A percentile compares a stretch with the other conserved stretches of the same genome.
Conservation (phyloP, 2,797 vertebrate genomes). For the Lagodon rhomboides region DNA sequence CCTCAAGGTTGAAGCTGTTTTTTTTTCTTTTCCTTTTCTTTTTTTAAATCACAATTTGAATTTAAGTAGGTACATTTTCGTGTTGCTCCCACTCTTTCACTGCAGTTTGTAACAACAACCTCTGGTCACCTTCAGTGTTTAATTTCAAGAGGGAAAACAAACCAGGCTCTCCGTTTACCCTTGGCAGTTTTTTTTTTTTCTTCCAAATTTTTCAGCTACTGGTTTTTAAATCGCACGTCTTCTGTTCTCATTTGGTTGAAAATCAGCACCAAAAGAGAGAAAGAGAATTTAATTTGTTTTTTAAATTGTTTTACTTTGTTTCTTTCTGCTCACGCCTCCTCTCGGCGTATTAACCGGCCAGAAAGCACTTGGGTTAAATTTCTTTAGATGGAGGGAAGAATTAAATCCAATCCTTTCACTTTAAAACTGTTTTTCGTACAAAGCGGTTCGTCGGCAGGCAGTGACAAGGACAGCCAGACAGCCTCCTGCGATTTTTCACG, state of each 20-base stretch:
- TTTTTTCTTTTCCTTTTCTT: too few relatives aligned
- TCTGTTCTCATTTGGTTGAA: not conserved
- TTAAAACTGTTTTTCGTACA: not conserved
- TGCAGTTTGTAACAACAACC: slow-evolving; percentile 49
- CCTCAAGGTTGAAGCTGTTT: slow-evolving; percentile 35
- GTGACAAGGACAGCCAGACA: too few relatives aligned
- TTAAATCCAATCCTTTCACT: not conserved
- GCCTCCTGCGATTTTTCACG: too few relatives aligned
- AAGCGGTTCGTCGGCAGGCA: not conserved
- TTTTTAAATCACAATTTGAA: slow-evolving; percentile 56
- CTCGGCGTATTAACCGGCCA: not conserved
- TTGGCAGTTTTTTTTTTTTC: slow-evolving; percentile 6
- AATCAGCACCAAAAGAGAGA: not conserved
- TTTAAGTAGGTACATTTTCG: slow-evolving; percentile 44
- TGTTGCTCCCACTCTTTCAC: slow-evolving; percentile 25
- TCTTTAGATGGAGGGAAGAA: not conserved
- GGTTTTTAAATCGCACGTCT: not conserved
- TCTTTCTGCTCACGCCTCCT: not conserved
- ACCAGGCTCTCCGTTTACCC: not conserved
- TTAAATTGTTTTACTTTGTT: not conserved
- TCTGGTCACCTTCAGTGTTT: slow-evolving; percentile 38
- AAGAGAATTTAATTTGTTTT: not conserved
- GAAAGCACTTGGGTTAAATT: not conserved
- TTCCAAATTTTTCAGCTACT: not conserved
- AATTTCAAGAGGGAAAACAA: slow-evolving; percentile 43